phyloP scores from a whole-genome alignment of 2,888 invertebrate genomes.

The Limnephilus marmoratus region DNA sequence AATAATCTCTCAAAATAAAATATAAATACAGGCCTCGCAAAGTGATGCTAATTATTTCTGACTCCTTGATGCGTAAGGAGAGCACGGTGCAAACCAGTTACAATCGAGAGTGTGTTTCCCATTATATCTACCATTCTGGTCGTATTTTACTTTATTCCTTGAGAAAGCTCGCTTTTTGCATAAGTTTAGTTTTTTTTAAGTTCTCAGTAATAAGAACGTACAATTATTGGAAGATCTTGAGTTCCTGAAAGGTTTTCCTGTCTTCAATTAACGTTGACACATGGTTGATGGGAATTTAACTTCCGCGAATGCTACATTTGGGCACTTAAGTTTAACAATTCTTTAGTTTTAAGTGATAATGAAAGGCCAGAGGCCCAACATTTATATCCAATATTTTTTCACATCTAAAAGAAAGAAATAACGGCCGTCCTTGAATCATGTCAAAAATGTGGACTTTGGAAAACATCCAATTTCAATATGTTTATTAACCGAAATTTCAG shows the following conservation, averaged over 20 bases:
- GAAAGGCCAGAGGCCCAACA: background rate
- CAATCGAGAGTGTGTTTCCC: background rate
- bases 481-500: too few species aligned
- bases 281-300: background rate
- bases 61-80: constrained; percentile 58
- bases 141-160: background rate
- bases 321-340: background rate
- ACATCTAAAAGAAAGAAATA: background rate
- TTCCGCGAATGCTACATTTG: background rate
- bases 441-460: too few species aligned
- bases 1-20: constrained; percentile 52
- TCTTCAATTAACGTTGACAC: background rate
- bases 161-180: background rate
- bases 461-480: too few species aligned
- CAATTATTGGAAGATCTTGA: background rate
- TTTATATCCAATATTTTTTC: background rate
- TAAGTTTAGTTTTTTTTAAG: background rate
- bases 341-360: background rate
- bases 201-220: background rate
- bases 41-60: constrained; percentile 62
- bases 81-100: constrained; percentile 12
- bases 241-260: background rate
- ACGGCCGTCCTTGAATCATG: background rate
- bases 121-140: background rate
- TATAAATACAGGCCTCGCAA: constrained; percentile 49